These are phyloP conservation scores for Philaethria dido DNA, from an alignment of 2,888 invertebrate species.

Conservation along the genomic window DNA sequence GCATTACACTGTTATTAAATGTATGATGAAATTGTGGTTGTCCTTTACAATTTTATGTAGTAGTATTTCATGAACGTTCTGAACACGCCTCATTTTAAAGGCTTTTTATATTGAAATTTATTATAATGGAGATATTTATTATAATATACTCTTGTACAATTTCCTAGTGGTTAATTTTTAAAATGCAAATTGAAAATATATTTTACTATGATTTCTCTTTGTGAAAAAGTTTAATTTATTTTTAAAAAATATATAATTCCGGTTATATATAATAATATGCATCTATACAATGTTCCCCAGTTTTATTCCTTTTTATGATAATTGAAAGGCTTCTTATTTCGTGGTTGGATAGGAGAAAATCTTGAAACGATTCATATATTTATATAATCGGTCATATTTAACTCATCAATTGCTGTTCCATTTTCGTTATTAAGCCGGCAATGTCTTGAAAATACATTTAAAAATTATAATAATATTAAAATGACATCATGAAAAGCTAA, in stretches of 20 bases:
- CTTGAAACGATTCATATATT: no score
- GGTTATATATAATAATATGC: background rate
- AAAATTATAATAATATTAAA: background rate
- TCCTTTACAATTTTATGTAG: slow-evolving; percentile 22
- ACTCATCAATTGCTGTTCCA: no score
- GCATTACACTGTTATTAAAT: slow-evolving; percentile 14
- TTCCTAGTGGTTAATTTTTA: background rate
- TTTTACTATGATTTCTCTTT: background rate
- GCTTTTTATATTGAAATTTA: slow-evolving; percentile 24
- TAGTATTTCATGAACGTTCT: slow-evolving; percentile 16
- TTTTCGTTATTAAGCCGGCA: no score
- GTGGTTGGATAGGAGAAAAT: no score
- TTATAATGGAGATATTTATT: slow-evolving; percentile 17
- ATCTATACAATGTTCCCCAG: no score
- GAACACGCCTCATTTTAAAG: slow-evolving; percentile 20
- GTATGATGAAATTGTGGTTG: slow-evolving; percentile 22
- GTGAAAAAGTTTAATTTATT: background rate
- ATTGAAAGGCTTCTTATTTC: no score
- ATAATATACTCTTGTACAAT: slow-evolving; percentile 1
- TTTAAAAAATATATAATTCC: background rate
- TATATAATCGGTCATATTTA: no score
- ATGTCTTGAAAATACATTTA: no score
- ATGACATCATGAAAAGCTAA: background rate
- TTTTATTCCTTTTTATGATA: no score
- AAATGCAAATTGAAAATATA: background rate